Evolutionary conservation across 1,140 invertebrate species (phyloP).

Genomic region (Penaeus indicus): DNA sequence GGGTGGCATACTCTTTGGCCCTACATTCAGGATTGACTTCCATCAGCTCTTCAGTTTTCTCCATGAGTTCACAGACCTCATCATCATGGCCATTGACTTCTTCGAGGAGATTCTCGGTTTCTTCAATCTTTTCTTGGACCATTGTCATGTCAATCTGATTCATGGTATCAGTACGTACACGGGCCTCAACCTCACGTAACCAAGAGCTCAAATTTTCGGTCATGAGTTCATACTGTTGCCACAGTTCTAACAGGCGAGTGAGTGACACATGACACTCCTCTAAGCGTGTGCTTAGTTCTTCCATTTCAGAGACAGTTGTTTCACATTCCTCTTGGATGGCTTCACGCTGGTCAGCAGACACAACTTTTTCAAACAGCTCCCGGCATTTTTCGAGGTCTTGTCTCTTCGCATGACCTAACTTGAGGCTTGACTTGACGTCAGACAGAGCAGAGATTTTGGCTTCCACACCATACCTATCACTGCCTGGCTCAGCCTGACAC

Average conservation of each 20-base stretch:
- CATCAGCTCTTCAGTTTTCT: constrained; percentile 80
- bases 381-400: constrained; percentile 66
- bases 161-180: constrained; percentile 81
- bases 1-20: constrained; percentile 83
- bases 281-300: constrained; percentile 77
- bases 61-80: constrained; percentile 78
- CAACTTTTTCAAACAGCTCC: constrained; percentile 65
- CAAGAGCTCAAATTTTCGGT: constrained; percentile 84
- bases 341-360: constrained; percentile 63
- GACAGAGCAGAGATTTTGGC: constrained; percentile 86
- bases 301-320: constrained; percentile 76
- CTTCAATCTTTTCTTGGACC: constrained; percentile 81
- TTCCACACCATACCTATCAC: constrained; percentile 92
- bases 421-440: constrained; percentile 81
- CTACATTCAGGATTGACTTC: constrained; percentile 85
- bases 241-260: constrained; percentile 75
- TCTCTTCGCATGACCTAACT: constrained; percentile 69
- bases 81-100: constrained; percentile 77
- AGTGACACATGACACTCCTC: constrained; percentile 68
- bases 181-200: constrained; percentile 89
- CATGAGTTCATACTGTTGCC: constrained; percentile 83
- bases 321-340: constrained; percentile 66
- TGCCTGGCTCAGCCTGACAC: constrained; percentile 88
- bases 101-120: constrained; percentile 77
- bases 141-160: constrained; percentile 79